Conservation (phyloP, 1,140 invertebrate species). For the Drosophila ercepeae region DNA sequence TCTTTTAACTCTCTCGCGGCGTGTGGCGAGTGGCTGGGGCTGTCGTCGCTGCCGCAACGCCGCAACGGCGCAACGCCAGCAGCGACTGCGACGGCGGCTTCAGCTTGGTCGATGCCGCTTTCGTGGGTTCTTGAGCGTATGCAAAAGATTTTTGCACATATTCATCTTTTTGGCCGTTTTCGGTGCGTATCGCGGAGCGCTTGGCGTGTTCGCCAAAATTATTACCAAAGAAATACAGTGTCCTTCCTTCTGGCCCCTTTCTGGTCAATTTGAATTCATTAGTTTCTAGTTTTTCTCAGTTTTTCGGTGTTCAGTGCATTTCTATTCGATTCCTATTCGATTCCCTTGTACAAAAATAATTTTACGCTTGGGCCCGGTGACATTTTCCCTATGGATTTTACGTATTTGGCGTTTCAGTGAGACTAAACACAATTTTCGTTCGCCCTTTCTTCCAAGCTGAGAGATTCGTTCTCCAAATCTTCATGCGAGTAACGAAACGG, state of each 20-base stretch:
- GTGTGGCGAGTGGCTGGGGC: conserved; percentile 2
- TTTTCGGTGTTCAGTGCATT: neutral
- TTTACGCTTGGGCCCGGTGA: neutral
- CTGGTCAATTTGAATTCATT: neutral
- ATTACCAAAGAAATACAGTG: conserved; percentile 58
- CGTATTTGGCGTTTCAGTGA: neutral
- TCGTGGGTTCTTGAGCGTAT: conserved; percentile 83
- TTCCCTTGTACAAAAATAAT: neutral
- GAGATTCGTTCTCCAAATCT: neutral
- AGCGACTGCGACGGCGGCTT: conserved; percentile 48
- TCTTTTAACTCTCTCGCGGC: conserved; percentile 50
- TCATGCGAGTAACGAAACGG: neutral
- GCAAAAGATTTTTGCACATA: conserved; percentile 84
- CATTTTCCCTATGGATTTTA: neutral
- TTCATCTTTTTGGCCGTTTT: conserved; percentile 84
- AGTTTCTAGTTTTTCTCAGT: neutral
- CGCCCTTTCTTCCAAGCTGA: neutral
- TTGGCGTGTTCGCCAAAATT: conserved; percentile 47
- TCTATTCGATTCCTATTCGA: no score
- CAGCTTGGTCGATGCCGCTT: conserved; percentile 51
- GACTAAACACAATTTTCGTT: neutral
- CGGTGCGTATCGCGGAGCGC: conserved; percentile 82
- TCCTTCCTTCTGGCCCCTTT: conserved; percentile 15
- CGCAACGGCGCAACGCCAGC: conserved; percentile 40
- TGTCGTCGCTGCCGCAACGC: conserved; percentile 32